These are phyloP conservation scores for Camptogramma bilineatum DNA, from an alignment of 2,888 invertebrate genomes.

Conservation along the genomic window DNA sequence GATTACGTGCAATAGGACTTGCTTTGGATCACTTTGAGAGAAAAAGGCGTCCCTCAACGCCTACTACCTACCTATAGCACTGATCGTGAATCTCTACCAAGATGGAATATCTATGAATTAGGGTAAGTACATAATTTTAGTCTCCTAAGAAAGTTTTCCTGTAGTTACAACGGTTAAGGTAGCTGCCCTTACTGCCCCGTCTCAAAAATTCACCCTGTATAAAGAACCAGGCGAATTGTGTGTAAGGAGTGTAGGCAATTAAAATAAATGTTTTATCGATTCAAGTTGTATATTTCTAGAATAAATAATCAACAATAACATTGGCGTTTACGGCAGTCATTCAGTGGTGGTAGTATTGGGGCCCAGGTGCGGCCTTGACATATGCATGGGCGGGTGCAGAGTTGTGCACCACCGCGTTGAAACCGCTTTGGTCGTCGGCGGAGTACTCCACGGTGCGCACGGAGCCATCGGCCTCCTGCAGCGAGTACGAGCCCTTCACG, in stretches of 20 bases:
- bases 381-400: slow-evolving; percentile 65
- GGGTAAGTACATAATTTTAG: too few relatives aligned
- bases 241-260: neutral
- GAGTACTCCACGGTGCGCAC: slow-evolving; percentile 83
- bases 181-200: too few relatives aligned
- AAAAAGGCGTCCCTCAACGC: too few relatives aligned
- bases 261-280: slow-evolving; percentile 2
- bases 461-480: slow-evolving; percentile 85
- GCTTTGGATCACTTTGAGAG: too few relatives aligned
- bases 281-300: slow-evolving; percentile 45
- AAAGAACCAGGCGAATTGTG: too few relatives aligned
- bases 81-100: too few relatives aligned
- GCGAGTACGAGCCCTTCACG: slow-evolving; percentile 84
- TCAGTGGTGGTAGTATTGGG: slow-evolving; percentile 67
- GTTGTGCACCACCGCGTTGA: slow-evolving; percentile 74
- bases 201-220: too few relatives aligned
- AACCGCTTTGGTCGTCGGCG: slow-evolving; percentile 82
- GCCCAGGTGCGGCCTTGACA: slow-evolving; percentile 63
- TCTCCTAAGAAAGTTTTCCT: too few relatives aligned
- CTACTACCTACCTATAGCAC: too few relatives aligned
- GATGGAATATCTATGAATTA: too few relatives aligned
- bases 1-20: too few relatives aligned
- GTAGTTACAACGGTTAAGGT: too few relatives aligned
- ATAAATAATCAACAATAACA: slow-evolving; percentile 42
- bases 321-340: slow-evolving; percentile 30